Conservation (phyloP, 2,888 invertebrate genomes). For the Eudemis profundana region DNA sequence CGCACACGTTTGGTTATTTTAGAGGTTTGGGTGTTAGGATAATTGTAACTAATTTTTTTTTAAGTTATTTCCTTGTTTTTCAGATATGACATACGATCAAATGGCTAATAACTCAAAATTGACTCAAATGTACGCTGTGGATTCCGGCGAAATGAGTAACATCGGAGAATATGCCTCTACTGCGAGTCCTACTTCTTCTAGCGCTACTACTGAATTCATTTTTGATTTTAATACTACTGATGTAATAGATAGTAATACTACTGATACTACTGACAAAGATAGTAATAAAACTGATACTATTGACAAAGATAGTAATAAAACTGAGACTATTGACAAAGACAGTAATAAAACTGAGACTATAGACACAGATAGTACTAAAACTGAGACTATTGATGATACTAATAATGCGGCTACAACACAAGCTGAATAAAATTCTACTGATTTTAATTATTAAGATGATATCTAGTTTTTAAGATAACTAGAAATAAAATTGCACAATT, state of each 20-base stretch:
- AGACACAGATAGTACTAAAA: not conserved
- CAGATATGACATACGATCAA: constrained; percentile 22
- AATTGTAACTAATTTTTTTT: no score
- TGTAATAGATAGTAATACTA: not conserved
- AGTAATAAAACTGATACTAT: not conserved
- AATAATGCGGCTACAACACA: no score
- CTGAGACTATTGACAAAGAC: not conserved
- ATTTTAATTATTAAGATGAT: no score
- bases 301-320: not conserved
- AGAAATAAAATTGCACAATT: no score
- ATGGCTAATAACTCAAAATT: constrained; percentile 1
- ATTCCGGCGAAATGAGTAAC: not conserved
- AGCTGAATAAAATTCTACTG: no score
- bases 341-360: not conserved
- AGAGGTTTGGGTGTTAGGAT: no score
- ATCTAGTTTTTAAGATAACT: no score
- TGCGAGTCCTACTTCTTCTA: not conserved
- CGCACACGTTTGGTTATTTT: no score
- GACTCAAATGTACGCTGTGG: constrained; percentile 2
- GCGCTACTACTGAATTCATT: no score
- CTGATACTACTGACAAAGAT: not conserved
- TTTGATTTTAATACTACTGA: no score
- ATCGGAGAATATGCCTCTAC: not conserved
- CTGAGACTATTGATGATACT: not conserved
- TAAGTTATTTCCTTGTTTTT: not conserved